Conservation (phyloP, 2,113 vertebrate genomes). For the Xiphophorus couchianus region DNA sequence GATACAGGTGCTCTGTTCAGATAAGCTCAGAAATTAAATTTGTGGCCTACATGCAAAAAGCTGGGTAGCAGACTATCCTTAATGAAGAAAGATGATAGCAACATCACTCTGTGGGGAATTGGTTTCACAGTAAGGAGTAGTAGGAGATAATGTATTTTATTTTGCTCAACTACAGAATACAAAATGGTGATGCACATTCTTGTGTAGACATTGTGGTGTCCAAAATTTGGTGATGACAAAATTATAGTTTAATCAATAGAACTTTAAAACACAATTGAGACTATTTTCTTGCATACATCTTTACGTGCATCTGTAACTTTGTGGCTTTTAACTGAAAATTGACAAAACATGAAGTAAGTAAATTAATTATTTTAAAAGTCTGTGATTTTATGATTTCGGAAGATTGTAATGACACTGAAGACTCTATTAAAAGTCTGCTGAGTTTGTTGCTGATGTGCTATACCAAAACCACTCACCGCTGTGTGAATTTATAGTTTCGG, state of each 20-base stretch:
- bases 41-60: not conserved
- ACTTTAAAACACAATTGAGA: too few species aligned
- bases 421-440: not conserved
- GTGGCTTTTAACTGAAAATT: not conserved
- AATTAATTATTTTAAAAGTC: not conserved
- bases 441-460: not conserved
- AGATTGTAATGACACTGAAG: not conserved
- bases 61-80: not conserved
- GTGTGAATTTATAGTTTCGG: slow-evolving; percentile 9
- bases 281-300: too few species aligned
- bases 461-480: not conserved
- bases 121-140: not conserved
- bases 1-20: not conserved
- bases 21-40: not conserved
- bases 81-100: not conserved
- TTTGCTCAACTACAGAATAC: not conserved
- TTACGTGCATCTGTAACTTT: too few species aligned
- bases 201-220: too few species aligned
- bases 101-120: too few species aligned
- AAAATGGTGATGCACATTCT: not conserved
- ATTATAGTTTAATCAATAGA: too few species aligned
- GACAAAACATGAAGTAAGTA: not conserved
- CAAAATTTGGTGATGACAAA: too few species aligned
- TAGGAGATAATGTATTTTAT: not conserved
- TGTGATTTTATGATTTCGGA: slow-evolving; percentile 10